These are phyloP conservation scores for Diacarnus erythraeanus DNA, from an alignment of 37 sponge, comb jelly and placozoan species.

Conservation along the genomic window DNA sequence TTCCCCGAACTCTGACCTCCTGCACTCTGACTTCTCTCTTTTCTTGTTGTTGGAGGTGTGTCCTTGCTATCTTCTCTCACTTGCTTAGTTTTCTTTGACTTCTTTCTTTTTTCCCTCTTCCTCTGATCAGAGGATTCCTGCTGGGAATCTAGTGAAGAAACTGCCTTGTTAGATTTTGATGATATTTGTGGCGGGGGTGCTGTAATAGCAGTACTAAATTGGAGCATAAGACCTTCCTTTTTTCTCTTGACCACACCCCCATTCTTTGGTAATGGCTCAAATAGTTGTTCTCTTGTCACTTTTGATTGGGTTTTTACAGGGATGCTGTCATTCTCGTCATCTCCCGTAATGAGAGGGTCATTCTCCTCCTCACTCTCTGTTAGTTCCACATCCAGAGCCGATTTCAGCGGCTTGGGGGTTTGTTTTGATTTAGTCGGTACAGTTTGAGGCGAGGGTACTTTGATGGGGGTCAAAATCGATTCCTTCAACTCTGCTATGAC, in stretches of 20 bases:
- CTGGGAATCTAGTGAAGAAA: background rate
- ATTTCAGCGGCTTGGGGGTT: slow-evolving; percentile 24
- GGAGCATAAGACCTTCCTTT: slow-evolving; percentile 26
- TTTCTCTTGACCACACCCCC: slow-evolving; percentile 10
- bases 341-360: slow-evolving; percentile 22
- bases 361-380: slow-evolving; percentile 65
- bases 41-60: background rate
- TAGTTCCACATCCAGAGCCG: slow-evolving; percentile 53
- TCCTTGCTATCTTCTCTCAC: background rate
- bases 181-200: background rate
- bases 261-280: background rate
- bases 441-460: background rate
- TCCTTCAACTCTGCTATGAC: too few relatives aligned
- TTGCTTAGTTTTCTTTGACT: slow-evolving; percentile 27
- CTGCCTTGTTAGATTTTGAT: background rate
- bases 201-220: background rate
- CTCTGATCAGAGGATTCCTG: background rate
- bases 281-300: background rate
- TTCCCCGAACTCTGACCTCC: background rate
- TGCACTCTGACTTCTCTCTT: background rate
- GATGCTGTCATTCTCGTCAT: background rate
- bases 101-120: slow-evolving; percentile 30
- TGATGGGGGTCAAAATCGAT: background rate
- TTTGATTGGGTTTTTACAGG: background rate
- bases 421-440: background rate